A percentile compares a stretch with the other conserved stretches of the same genome.
Conservation (phyloP, 2,797 vertebrate species). For the Galago senegalensis region DNA sequence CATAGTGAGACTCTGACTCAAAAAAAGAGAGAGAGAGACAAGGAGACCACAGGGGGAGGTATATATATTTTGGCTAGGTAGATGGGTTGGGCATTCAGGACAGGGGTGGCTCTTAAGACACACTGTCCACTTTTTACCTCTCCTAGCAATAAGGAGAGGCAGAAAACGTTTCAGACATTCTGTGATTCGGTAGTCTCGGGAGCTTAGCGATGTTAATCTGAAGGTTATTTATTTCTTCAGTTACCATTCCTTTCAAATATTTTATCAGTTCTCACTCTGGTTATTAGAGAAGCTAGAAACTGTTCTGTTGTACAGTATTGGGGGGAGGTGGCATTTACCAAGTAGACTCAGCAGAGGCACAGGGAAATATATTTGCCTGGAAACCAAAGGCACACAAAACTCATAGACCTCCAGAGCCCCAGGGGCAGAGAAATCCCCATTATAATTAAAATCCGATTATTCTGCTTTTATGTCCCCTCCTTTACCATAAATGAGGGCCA, state of each 20-base stretch:
- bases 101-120: background rate
- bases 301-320: background rate
- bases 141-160: background rate
- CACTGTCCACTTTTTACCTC: background rate
- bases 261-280: conserved; percentile 48
- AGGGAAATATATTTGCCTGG: conserved; percentile 53
- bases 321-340: background rate
- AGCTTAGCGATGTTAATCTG: conserved; percentile 14
- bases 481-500: conserved; percentile 69
- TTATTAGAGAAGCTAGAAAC: conserved; percentile 29
- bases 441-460: conserved; percentile 78
- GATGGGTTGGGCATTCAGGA: background rate
- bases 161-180: conserved; percentile 56
- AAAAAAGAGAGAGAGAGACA: background rate
- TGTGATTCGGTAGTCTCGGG: conserved; percentile 8
- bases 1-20: too few species aligned
- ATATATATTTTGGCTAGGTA: background rate
- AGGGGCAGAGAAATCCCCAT: conserved; percentile 79
- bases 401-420: conserved; percentile 65
- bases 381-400: conserved; percentile 71
- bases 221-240: conserved; percentile 15
- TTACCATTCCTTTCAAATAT: conserved; percentile 23
- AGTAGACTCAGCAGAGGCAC: background rate
- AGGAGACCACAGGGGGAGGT: background rate
- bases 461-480: conserved; percentile 38